Evolutionary conservation across 2,888 invertebrate species (phyloP), one percentile per base, ranked within the genome.

Genomic region (Ctena decussata): DNA sequence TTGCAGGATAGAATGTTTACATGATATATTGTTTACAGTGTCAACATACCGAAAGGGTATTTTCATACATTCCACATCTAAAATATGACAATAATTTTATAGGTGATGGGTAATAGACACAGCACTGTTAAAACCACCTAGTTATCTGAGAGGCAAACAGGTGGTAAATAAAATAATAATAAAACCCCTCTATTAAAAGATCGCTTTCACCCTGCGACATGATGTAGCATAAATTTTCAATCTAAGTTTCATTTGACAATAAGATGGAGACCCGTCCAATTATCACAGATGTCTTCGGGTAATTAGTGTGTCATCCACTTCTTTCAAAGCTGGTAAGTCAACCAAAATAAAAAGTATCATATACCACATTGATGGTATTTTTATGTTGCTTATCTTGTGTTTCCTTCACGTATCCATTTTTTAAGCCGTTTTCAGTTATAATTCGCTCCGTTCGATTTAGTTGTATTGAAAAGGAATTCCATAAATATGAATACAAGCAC

Each of bases 141-240:
- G 53, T 53, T 53, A 53, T 53, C 53, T 53, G 41, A 53, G 53
- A 11, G 21, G 21, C 15, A 18, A n/a, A 53, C 53, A 53, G 53
- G 53, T 53, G 53, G 53, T 53, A 53, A n/a, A 53, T 53, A 71
- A 71, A 39, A 46, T 53, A 53, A 53, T 53, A 53, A 53, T 53
- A 53, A 53, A 41, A 5, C 21, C 53, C 53, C 53, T 18, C 53
- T 18, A 53, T 53, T 53, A 53, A 53, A 53, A 53, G 8, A 53
- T 53, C 53, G 53, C 21, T 53, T 53, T 53, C 53, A 5, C 5
- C 21, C 53, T 5, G n/a, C 12, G 53, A 15, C 53, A 53, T 53
- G 53, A 53, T 53, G n/a, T 15, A 53, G 53, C 53, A 53, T 53
- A 18, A 53, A 53, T 53, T 53, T 53, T 21, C 53, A n/a, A 53